These are phyloP conservation scores for Monopis laevigella DNA, from an alignment of 2,888 invertebrate genomes.

Conservation along the genomic window DNA sequence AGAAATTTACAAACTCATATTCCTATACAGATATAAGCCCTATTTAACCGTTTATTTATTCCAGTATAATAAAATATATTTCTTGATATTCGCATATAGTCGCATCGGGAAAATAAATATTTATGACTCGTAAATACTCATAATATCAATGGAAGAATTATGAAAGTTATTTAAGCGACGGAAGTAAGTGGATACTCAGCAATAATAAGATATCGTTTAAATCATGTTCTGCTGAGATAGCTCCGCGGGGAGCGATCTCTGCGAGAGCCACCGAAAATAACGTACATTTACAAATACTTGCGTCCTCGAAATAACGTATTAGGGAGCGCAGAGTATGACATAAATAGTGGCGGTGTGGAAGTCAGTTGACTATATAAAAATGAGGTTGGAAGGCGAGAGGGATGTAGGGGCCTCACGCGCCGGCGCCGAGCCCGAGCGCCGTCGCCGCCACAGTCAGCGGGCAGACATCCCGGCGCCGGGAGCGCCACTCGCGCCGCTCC, in stretches of 20 bases:
- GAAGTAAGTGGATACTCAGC: too few relatives aligned
- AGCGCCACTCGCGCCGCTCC: slow-evolving; percentile 19
- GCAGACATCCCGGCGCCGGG: slow-evolving; percentile 50
- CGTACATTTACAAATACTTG: slow-evolving; percentile 49
- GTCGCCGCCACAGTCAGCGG: slow-evolving; percentile 39
- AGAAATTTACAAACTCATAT: too few relatives aligned
- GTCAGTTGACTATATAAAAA: slow-evolving; percentile 66
- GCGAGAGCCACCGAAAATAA: slow-evolving; percentile 32
- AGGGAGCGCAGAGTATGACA: slow-evolving; percentile 59
- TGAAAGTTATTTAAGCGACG: too few relatives aligned
- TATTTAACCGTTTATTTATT: too few relatives aligned
- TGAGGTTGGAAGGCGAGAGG: slow-evolving; percentile 40
- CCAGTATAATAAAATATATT: too few relatives aligned
- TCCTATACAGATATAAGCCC: too few relatives aligned
- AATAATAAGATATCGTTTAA: slow-evolving; percentile 31
- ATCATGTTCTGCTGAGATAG: slow-evolving; percentile 31
- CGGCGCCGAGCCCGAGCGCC: slow-evolving; percentile 46
- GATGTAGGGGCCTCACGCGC: slow-evolving; percentile 40
- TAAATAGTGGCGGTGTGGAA: slow-evolving; percentile 63
- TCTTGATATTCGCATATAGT: too few relatives aligned
- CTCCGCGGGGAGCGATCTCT: slow-evolving; percentile 40
- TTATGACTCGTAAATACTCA: too few relatives aligned
- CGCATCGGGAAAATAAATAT: too few relatives aligned
- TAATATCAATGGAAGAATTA: too few relatives aligned
- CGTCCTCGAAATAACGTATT: slow-evolving; percentile 58